Base-by-base conservation (phyloP, 2,888 invertebrate genomes). In the Caenorhabditis macrosperma region DNA sequence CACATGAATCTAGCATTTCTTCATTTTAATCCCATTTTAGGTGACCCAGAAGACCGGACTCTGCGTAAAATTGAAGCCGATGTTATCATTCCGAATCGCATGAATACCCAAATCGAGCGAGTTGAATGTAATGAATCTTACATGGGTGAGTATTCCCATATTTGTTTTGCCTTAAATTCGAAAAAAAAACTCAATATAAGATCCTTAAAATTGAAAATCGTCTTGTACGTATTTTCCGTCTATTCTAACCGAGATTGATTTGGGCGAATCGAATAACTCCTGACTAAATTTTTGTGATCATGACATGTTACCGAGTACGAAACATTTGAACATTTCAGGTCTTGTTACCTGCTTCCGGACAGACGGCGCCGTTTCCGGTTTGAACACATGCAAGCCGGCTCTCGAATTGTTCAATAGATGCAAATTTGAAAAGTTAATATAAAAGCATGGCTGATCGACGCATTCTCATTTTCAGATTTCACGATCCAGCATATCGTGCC, bases 51-150 rank as follows among this genome's bases (percentile, higher is more conserved):
- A 85, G 96, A 97, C 91, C 93, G 90, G 88, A 92, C 92, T n/a
- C 91, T 98, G 63, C 93, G 97, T 86, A 95, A 94, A 93, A 95
- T 97, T 2, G 98, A 98, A 92, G 92, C 92, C 22, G 95, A 96
- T 90, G 94, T 97, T 20, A 91, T 96, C 83, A 94, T 98, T 90
- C 95, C 96, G 0, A 95, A 96, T 91, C 93, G 94, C 88, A 94
- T 97, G 93, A 93, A 96, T 84, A 95, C 95, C 26, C 94, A 94
- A 86, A 94, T 96, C 0, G 94, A 94, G 91, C 90, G 89, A 15
- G 94, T 95, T 88, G 95, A 95, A 91, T 97, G 97, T 91, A 82
- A 83, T 55, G 78, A 78, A 38, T 75, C 72, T 9, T 86, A 85
- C 67, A 30, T 88, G 44, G 82, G 88, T 87, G 15, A 50, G 81